These are phyloP conservation scores for Synergus japonicus DNA, from an alignment of 2,888 invertebrate genomes.

Conservation along the genomic window DNA sequence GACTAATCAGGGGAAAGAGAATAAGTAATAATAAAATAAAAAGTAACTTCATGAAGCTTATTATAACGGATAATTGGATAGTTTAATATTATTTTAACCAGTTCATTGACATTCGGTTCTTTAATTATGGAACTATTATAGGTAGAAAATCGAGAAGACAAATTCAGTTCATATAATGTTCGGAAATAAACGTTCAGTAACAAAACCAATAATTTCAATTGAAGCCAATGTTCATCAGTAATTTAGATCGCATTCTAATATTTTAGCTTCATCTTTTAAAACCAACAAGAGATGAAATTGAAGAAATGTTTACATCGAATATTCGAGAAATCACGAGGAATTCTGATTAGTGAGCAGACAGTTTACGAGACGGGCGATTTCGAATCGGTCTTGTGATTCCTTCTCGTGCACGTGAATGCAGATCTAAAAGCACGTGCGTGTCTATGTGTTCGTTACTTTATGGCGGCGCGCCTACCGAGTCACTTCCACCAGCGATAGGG, in stretches of 20 bases:
- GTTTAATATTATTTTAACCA: background rate
- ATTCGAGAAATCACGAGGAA: background rate
- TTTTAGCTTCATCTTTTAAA: background rate
- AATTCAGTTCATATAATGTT: too few relatives aligned
- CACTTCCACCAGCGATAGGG: slow-evolving; percentile 49
- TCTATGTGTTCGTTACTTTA: slow-evolving; percentile 49
- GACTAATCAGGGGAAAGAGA: background rate
- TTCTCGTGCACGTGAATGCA: slow-evolving; percentile 21
- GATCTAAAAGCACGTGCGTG: slow-evolving; percentile 46
- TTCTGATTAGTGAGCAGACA: slow-evolving; percentile 3
- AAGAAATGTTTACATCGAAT: background rate
- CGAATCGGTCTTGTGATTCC: background rate
- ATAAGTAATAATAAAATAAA: too few relatives aligned
- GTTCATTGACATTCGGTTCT: background rate
- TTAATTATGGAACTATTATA: too few relatives aligned
- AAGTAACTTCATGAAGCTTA: background rate
- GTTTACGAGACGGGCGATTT: background rate
- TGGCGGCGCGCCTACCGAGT: slow-evolving; percentile 50
- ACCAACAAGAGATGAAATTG: background rate
- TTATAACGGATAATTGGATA: background rate
- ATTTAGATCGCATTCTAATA: background rate
- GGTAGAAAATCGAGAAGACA: too few relatives aligned
- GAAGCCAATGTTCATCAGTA: background rate
- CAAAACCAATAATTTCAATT: background rate
- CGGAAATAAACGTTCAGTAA: too few relatives aligned